A percentile compares a stretch with the other conserved stretches of the same genome.
Evolutionary conservation across 53 echinoderm and acorn worm species (phyloP).

Genomic region (Pentamera pediparva): DNA sequence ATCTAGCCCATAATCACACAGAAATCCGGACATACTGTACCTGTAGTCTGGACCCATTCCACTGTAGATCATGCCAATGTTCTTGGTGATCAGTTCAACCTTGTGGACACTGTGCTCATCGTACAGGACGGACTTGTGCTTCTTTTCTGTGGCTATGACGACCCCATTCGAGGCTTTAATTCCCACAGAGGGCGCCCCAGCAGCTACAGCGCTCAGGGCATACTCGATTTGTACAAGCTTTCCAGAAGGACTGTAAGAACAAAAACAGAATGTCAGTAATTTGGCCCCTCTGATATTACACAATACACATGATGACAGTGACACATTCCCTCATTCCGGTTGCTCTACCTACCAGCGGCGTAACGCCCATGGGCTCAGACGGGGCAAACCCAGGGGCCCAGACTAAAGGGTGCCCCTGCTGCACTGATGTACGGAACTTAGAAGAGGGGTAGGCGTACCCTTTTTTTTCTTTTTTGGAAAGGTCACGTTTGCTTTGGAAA

Average conservation of each 20-base stretch:
- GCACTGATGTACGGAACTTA: too few species aligned
- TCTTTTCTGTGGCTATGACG: conserved; percentile 99
- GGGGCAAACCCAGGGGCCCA: too few species aligned
- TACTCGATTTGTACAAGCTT: conserved; percentile 99
- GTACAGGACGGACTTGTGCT: conserved; percentile 92
- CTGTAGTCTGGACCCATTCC: conserved; percentile 99
- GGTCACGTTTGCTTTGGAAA: too few species aligned
- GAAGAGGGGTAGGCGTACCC: too few species aligned
- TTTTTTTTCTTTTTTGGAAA: too few species aligned
- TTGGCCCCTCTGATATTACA: not conserved
- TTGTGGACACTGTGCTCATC: conserved; percentile 96
- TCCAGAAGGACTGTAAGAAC: conserved; percentile 73
- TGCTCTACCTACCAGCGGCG: not conserved
- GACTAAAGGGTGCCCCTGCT: too few species aligned
- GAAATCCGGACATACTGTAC: too few species aligned
- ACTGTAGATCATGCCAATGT: conserved; percentile 97
- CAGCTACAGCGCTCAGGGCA: conserved; percentile 95
- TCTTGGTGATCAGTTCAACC: conserved; percentile 92
- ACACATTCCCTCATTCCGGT: not conserved
- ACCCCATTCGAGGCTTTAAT: conserved; percentile 98
- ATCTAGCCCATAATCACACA: too few species aligned
- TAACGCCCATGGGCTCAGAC: too few species aligned
- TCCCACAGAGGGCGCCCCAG: conserved; percentile 89
- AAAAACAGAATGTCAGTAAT: not conserved
- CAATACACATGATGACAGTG: not conserved